phyloP scores from a whole-genome alignment of 2,888 invertebrate species.

The Drosophila helvetica region DNA sequence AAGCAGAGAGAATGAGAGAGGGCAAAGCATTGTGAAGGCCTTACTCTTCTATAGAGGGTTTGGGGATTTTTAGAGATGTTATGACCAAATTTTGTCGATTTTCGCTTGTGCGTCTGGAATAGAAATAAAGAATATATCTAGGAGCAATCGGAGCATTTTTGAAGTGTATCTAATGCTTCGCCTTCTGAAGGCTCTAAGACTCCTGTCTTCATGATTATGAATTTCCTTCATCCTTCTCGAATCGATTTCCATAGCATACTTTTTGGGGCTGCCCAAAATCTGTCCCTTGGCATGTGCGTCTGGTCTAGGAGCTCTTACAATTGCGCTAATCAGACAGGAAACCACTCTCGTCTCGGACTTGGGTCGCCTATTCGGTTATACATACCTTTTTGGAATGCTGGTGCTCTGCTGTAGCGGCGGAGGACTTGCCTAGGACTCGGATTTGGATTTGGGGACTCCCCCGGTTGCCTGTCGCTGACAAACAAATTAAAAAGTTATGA shows the following conservation, averaged over 20 bases:
- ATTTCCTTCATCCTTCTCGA: slow-evolving; percentile 50
- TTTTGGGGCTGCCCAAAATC: slow-evolving; percentile 32
- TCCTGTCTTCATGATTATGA: slow-evolving; percentile 57
- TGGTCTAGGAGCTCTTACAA: slow-evolving; percentile 47
- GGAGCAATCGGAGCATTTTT: too few species aligned
- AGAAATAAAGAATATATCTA: too few species aligned
- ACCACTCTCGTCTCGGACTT: not conserved
- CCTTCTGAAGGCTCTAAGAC: not conserved
- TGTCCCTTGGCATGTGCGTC: slow-evolving; percentile 2
- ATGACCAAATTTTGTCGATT: too few species aligned
- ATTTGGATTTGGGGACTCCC: slow-evolving; percentile 22
- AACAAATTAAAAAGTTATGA: slow-evolving; percentile 79
- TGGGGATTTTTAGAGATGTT: too few species aligned
- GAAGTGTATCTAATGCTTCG: not conserved
- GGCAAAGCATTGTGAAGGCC: slow-evolving; percentile 11
- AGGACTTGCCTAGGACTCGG: not conserved
- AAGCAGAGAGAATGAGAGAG: slow-evolving; percentile 7
- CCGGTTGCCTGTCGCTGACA: slow-evolving; percentile 61
- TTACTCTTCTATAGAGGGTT: not conserved
- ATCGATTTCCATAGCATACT: slow-evolving; percentile 70
- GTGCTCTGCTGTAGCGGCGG: not conserved
- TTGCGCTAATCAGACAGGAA: slow-evolving; percentile 65
- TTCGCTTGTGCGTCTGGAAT: too few species aligned
- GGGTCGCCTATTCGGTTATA: not conserved
- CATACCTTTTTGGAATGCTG: not conserved